phyloP scores from a whole-genome alignment of 2,797 vertebrate genomes.

The Phoxinus dragarum region DNA sequence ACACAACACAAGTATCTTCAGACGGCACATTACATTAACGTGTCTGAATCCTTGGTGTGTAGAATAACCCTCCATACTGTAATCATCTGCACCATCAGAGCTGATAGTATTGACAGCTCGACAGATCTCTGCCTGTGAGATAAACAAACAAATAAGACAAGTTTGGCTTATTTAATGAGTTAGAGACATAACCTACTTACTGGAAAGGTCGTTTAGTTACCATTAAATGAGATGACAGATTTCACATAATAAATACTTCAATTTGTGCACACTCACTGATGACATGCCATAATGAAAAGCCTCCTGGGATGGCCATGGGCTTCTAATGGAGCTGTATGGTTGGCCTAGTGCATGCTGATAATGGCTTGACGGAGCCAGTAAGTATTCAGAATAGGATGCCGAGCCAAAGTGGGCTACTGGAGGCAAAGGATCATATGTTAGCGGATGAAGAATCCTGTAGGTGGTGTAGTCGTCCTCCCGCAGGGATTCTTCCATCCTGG shows the following conservation, averaged over 20 bases:
- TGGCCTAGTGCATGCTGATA: constrained; percentile 50
- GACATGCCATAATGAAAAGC: constrained; percentile 58
- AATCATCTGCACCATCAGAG: constrained; percentile 44
- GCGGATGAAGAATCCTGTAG: constrained; percentile 40
- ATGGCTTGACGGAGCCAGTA: constrained; percentile 52
- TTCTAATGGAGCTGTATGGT: constrained; percentile 16
- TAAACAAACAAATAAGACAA: constrained; percentile 21
- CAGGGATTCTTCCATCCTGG: constrained; percentile 32
- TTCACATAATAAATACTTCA: background rate
- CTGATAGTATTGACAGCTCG: constrained; percentile 51
- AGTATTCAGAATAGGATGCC: constrained; percentile 51
- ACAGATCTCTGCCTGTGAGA: constrained; percentile 57
- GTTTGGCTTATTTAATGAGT: background rate
- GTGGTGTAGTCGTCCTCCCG: constrained; percentile 47
- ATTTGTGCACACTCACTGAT: constrained; percentile 62
- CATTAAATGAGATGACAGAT: background rate
- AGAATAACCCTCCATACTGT: constrained; percentile 29
- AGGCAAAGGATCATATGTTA: constrained; percentile 47
- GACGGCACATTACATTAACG: constrained; percentile 37
- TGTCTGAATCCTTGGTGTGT: constrained; percentile 42
- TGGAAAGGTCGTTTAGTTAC: background rate
- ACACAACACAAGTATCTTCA: background rate
- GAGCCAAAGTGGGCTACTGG: constrained; percentile 43
- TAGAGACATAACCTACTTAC: background rate
- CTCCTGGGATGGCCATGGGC: constrained; percentile 59